A percentile compares a stretch with the other conserved stretches of the same genome.
Evolutionary conservation across 2,113 vertebrate genomes (phyloP).

Genomic region (Parus major): DNA sequence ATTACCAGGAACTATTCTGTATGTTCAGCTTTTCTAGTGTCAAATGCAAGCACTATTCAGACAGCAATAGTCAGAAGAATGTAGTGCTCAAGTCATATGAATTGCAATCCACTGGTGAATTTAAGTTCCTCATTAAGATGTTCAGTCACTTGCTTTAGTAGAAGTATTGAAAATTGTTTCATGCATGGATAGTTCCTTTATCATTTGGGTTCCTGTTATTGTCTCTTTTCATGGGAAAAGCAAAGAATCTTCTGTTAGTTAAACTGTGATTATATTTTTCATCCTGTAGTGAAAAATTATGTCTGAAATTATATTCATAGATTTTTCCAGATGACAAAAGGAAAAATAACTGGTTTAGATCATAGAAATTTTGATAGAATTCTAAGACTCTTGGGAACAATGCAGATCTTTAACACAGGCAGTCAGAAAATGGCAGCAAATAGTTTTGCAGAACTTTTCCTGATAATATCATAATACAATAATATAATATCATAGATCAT

Average conservation of each 20-base stretch:
- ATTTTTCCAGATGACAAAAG: background rate
- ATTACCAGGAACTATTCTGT: background rate
- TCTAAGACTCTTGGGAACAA: background rate
- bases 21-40: background rate
- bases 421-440: background rate
- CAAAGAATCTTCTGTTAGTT: background rate
- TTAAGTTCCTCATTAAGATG: conserved; percentile 25
- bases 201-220: background rate
- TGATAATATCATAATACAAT: background rate
- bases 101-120: background rate
- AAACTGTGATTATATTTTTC: background rate
- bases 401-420: background rate
- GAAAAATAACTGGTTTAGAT: background rate
- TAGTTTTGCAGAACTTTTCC: background rate
- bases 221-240: background rate
- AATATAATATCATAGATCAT: background rate
- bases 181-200: conserved; percentile 5
- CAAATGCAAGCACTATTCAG: background rate
- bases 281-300: background rate
- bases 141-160: conserved; percentile 1
- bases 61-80: background rate
- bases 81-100: background rate
- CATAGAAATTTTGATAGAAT: background rate
- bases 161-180: conserved; percentile 25
- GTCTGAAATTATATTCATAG: background rate